phyloP scores from a whole-genome alignment of 1,140 invertebrate species.

The Aplysia californica region DNA sequence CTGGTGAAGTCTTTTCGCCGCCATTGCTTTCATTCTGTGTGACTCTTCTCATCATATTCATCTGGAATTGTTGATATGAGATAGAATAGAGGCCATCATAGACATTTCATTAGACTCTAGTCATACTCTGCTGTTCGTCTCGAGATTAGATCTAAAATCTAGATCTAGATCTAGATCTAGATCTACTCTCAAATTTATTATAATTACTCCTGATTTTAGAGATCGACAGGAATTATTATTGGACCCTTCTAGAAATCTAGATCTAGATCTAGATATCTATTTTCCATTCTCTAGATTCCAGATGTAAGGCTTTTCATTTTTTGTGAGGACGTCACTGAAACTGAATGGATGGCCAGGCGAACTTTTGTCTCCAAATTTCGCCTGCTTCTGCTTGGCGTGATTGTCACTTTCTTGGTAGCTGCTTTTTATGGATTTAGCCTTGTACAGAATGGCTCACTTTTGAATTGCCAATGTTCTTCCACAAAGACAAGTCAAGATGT shows the following conservation, averaged over 20 bases:
- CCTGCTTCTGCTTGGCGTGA: not conserved
- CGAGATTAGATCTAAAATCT: not conserved
- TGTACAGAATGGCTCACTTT: not conserved
- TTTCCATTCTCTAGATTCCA: not conserved
- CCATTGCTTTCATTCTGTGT: too few relatives aligned
- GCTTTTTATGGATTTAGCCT: too few relatives aligned
- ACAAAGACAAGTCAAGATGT: not conserved
- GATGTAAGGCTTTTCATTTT: not conserved
- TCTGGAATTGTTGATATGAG: too few relatives aligned
- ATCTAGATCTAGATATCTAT: not conserved
- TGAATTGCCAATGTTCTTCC: not conserved
- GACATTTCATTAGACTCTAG: too few relatives aligned
- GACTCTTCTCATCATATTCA: too few relatives aligned
- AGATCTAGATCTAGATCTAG: not conserved
- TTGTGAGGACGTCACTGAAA: not conserved
- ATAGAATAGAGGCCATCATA: too few relatives aligned
- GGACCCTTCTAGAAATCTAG: not conserved
- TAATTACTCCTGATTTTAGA: too few relatives aligned
- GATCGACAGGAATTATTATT: too few relatives aligned
- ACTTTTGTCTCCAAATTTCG: not conserved
- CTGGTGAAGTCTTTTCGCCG: too few relatives aligned
- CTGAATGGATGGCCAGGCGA: conserved; percentile 7
- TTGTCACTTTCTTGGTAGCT: too few relatives aligned
- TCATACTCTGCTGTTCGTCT: too few relatives aligned
- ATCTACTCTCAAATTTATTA: too few relatives aligned